Percentiles rank a stretch among this genome's conserved stretches.
These are phyloP conservation scores for Hedya salicella DNA, from an alignment of 2,888 invertebrate genomes.

Conservation along the genomic window DNA sequence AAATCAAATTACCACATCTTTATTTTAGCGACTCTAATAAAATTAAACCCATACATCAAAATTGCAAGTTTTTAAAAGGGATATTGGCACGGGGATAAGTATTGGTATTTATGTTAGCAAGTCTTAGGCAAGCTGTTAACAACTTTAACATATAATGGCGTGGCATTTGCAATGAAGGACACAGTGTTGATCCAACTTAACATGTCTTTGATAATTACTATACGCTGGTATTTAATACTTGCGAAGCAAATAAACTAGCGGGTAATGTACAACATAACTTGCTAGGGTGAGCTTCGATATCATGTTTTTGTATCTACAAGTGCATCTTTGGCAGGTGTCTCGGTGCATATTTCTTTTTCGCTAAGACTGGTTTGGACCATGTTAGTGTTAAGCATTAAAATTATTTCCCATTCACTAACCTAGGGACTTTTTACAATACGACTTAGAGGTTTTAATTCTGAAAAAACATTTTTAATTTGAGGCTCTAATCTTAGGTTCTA, in stretches of 20 bases:
- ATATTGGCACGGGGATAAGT: constrained; percentile 7
- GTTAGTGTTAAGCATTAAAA: neutral
- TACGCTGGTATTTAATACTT: neutral
- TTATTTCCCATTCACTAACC: too few relatives aligned
- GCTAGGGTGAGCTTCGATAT: constrained; percentile 8
- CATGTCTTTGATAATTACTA: constrained; percentile 31
- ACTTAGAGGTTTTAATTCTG: too few relatives aligned
- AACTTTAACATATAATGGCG: constrained; percentile 31
- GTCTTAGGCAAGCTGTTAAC: constrained; percentile 30
- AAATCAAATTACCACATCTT: neutral
- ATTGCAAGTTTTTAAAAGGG: neutral
- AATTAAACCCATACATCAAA: neutral
- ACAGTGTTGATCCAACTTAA: constrained; percentile 36
- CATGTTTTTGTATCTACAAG: constrained; percentile 7
- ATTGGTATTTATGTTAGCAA: constrained; percentile 26
- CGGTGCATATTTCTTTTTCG: constrained; percentile 8
- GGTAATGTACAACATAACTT: constrained; percentile 6
- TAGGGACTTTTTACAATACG: too few relatives aligned
- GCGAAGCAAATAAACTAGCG: constrained; percentile 5
- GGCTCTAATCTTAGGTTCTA: too few relatives aligned
- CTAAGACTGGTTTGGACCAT: neutral
- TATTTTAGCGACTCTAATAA: neutral
- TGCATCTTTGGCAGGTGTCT: constrained; percentile 39
- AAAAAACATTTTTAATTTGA: too few relatives aligned
- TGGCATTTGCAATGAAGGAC: constrained; percentile 48